Percentiles rank a stretch among this genome's conserved stretches.
Evolutionary conservation across 1,140 invertebrate species (phyloP).

Genomic region (Drosophila melanogaster): DNA sequence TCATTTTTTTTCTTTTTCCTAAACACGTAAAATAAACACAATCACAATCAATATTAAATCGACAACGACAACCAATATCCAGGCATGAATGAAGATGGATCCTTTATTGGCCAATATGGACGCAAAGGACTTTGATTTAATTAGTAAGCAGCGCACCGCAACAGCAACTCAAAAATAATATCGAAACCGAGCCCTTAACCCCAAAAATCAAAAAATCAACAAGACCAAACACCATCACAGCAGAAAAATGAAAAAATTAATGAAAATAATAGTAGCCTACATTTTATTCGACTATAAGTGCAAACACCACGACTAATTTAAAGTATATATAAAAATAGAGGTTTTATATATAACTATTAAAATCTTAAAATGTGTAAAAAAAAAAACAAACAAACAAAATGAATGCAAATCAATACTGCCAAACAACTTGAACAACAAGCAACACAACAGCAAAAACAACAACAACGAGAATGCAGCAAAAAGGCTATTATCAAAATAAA

Average conservation of each 20-base stretch:
- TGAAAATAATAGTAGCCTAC: slow-evolving; percentile 1
- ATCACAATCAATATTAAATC: slow-evolving; percentile 23
- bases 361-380: slow-evolving; percentile 21
- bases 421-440: slow-evolving; percentile 30
- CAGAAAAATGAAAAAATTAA: slow-evolving; percentile 22
- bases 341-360: slow-evolving; percentile 49
- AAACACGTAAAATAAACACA: slow-evolving; percentile 19
- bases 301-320: slow-evolving; percentile 36
- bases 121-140: slow-evolving; percentile 87
- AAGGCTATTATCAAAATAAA: slow-evolving; percentile 62
- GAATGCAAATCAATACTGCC: slow-evolving; percentile 44
- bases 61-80: slow-evolving; percentile 81
- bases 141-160: slow-evolving; percentile 59
- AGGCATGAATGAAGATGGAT: slow-evolving; percentile 99
- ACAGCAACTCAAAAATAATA: slow-evolving; percentile 49
- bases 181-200: slow-evolving; percentile 45
- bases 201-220: slow-evolving; percentile 9
- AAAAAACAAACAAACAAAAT: not conserved
- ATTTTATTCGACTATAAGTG: slow-evolving; percentile 22
- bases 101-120: slow-evolving; percentile 98
- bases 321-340: slow-evolving; percentile 42
- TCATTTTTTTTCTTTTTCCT: slow-evolving; percentile 59
- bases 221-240: slow-evolving; percentile 39
- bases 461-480: slow-evolving; percentile 65
- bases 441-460: slow-evolving; percentile 24